Conservation (phyloP, 2,888 invertebrate genomes). For the Chymomyza fuscimana region DNA sequence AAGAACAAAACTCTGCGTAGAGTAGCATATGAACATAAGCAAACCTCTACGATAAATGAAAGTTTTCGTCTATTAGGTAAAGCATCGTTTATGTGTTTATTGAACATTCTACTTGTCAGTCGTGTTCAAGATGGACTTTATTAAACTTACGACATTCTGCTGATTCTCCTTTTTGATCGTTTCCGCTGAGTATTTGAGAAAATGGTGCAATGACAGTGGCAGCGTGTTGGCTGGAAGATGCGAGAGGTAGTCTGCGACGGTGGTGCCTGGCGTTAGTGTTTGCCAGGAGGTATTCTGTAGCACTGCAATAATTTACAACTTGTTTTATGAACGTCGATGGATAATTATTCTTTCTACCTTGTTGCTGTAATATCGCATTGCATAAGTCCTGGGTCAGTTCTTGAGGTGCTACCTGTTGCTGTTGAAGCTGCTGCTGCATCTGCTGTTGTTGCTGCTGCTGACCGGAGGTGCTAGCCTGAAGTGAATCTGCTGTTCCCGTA, state of each 20-base stretch:
- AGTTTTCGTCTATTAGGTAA: too few species aligned
- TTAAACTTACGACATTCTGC: slow-evolving; percentile 79
- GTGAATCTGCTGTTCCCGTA: slow-evolving; percentile 49
- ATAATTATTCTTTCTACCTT: slow-evolving; percentile 57
- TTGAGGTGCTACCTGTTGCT: slow-evolving; percentile 76
- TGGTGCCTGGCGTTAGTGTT: slow-evolving; percentile 84
- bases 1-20: too few species aligned
- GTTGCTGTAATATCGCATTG: slow-evolving; percentile 79
- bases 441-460: slow-evolving; percentile 57
- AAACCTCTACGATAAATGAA: too few species aligned
- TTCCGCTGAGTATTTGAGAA: slow-evolving; percentile 90
- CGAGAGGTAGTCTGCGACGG: slow-evolving; percentile 91
- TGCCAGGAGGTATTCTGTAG: slow-evolving; percentile 80
- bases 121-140: background rate
- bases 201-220: slow-evolving; percentile 90
- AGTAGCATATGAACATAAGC: too few species aligned
- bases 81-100: too few species aligned
- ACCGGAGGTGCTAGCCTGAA: slow-evolving; percentile 56
- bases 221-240: slow-evolving; percentile 87
- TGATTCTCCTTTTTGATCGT: slow-evolving; percentile 87
- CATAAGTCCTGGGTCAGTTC: slow-evolving; percentile 79
- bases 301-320: slow-evolving; percentile 51
- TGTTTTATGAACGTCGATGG: background rate
- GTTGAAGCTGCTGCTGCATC: slow-evolving; percentile 68
- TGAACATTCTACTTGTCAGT: too few species aligned